These are phyloP conservation scores for Chirona hameri DNA, from an alignment of 2,888 invertebrate genomes.

Conservation along the genomic window DNA sequence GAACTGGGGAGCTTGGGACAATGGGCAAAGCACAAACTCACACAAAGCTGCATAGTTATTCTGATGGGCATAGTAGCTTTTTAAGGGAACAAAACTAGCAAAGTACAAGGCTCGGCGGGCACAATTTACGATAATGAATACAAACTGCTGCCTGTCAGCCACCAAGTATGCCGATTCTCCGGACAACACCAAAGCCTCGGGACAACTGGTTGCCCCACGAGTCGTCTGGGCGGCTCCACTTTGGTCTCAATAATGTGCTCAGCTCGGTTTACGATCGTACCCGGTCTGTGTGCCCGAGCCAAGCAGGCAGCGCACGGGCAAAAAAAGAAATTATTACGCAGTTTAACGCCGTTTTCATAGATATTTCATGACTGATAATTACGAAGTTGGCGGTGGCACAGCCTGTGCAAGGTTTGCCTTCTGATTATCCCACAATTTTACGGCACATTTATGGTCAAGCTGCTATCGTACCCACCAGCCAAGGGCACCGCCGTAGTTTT, in stretches of 20 bases:
- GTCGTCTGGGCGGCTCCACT: background rate
- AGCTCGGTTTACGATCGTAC: background rate
- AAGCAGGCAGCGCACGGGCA: background rate
- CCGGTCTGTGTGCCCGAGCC: background rate
- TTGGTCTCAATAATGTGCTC: background rate
- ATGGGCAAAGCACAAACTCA: too few species aligned
- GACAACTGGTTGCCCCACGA: background rate
- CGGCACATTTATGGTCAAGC: background rate
- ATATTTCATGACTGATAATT: constrained; percentile 27
- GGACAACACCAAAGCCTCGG: background rate
- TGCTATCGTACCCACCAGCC: background rate
- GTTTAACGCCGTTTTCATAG: background rate
- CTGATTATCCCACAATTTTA: background rate
- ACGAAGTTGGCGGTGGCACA: background rate
- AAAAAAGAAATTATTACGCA: constrained; percentile 6
- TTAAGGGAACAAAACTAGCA: too few species aligned
- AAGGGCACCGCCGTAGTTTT: background rate
- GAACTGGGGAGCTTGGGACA: too few species aligned
- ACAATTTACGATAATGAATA: too few species aligned
- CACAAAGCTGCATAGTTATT: too few species aligned
- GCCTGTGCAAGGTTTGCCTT: background rate
- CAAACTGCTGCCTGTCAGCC: background rate
- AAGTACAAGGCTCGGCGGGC: too few species aligned
- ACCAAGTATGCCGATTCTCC: background rate
- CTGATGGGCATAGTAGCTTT: too few species aligned